phyloP scores from a whole-genome alignment of 2,113 vertebrate species.

The Platysternon megacephalum region DNA sequence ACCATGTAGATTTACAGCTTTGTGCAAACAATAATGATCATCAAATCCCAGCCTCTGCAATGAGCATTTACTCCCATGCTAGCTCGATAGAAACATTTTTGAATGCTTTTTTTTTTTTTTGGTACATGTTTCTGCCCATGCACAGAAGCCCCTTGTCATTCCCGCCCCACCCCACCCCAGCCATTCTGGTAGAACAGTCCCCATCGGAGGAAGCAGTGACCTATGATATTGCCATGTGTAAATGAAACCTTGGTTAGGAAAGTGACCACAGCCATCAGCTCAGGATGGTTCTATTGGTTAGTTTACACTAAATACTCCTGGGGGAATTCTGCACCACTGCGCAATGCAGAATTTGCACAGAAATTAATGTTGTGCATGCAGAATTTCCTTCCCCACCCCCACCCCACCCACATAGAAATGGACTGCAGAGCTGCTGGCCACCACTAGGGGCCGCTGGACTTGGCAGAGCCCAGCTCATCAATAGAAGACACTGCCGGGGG shows the following conservation, averaged over 20 bases:
- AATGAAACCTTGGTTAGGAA: background rate
- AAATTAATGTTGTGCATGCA: too few species aligned
- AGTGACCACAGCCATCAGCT: background rate
- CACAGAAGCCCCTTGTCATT: background rate
- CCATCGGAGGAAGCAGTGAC: background rate
- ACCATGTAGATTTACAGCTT: background rate
- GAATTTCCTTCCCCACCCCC: too few species aligned
- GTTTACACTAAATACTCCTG: too few species aligned
- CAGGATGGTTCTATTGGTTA: too few species aligned
- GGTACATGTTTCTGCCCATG: background rate
- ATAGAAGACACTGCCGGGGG: too few species aligned
- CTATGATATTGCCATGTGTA: background rate
- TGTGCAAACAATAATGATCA: background rate
- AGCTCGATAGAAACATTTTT: background rate
- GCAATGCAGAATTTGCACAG: too few species aligned
- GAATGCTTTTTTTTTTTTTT: background rate
- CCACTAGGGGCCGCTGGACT: too few species aligned
- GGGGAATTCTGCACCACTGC: too few species aligned
- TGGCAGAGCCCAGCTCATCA: too few species aligned
- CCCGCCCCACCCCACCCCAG: background rate
- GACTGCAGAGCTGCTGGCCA: too few species aligned
- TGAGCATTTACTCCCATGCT: background rate
- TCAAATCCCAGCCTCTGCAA: background rate
- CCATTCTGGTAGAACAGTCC: background rate
- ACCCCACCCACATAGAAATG: too few species aligned